Base-by-base conservation (phyloP, 64 coral and sea anemone genomes). In the Dendrophyllia cribrosa region DNA sequence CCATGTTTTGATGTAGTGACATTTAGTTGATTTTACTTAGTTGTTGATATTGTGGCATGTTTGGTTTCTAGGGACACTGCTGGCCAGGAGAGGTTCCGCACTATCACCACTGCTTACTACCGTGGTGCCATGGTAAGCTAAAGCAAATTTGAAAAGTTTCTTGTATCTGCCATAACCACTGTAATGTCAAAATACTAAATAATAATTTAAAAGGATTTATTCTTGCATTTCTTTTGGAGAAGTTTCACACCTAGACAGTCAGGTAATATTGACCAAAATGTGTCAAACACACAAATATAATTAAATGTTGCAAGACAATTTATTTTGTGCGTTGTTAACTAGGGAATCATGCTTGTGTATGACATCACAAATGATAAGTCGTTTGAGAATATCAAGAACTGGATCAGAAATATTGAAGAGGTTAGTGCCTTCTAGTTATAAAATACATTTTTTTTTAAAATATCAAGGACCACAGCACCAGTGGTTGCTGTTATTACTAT, bases 361-460 rank as follows among this genome's bases (percentile, higher is more conserved):
- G 93, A 98, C 82, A 98, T 98, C 69, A 98, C 96, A 64, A 95
- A 98, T 64, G 96, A 98, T 6, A 98, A 98, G 76, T 95, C 96
- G 49, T 98, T 98, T 93, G 96, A 98, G 75, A 98, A 98, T 88
- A 98, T 98, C 65, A 95, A 95, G 66, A 98, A 98, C 81, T 98
- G 96, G 96, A 95, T 98, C 72, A 98, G 96, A 93, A 98, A 98
- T 93, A 98, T 98, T 90, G 96, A 98, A 63, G 96, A 98, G 93
- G 96, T 98, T 6, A 90, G 78, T 25, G 16, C 5, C 21, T 78
- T 48, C 20, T 34, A 34, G 34, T 34, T 34, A 2, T 34, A 34
- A 34, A 34, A 34, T 34, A 34, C 34, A 34, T 34, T 34, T 34
- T 34, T 34, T 34, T 34, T 1, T 1, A 34, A 34, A 34, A 34